A percentile compares a stretch with the other conserved stretches of the same genome.
Evolutionary conservation across 53 echinoderm and acorn worm genomes (phyloP).

Genomic region (Pentamera pediparva): DNA sequence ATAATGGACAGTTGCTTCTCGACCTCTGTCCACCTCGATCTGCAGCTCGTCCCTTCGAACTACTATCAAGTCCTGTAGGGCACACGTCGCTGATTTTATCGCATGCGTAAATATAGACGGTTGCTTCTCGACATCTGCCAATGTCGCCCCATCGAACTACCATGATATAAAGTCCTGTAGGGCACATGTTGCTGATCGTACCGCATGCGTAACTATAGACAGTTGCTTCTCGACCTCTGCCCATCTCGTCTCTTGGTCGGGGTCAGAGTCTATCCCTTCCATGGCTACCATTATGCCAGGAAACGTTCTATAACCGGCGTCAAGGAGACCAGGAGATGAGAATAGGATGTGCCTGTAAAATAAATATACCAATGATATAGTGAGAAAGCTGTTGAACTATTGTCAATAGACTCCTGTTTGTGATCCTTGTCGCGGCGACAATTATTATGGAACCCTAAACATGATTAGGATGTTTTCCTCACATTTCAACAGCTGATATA

Average conservation of each 20-base stretch:
- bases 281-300: slow-evolving; percentile 53
- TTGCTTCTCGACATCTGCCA: slow-evolving; percentile 46
- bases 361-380: no score
- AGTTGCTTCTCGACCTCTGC: slow-evolving; percentile 43
- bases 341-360: slow-evolving; percentile 35
- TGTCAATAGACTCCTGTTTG: no score
- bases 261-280: slow-evolving; percentile 18
- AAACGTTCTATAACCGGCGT: slow-evolving; percentile 1
- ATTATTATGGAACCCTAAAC: no score
- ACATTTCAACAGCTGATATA: no score
- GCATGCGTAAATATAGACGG: slow-evolving; percentile 43
- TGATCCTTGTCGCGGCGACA: no score
- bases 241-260: slow-evolving; percentile 39
- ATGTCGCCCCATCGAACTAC: slow-evolving; percentile 31
- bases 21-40: slow-evolving; percentile 38
- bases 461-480: no score
- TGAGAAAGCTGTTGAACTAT: no score
- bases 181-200: slow-evolving; percentile 41
- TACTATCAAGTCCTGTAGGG: slow-evolving; percentile 53
- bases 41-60: no score
- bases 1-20: slow-evolving; percentile 49
- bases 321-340: neutral
- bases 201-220: slow-evolving; percentile 39
- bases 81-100: slow-evolving; percentile 41
- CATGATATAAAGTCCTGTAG: slow-evolving; percentile 54